Base-by-base conservation (phyloP, 2,888 invertebrate genomes). In the Lottia scabra region DNA sequence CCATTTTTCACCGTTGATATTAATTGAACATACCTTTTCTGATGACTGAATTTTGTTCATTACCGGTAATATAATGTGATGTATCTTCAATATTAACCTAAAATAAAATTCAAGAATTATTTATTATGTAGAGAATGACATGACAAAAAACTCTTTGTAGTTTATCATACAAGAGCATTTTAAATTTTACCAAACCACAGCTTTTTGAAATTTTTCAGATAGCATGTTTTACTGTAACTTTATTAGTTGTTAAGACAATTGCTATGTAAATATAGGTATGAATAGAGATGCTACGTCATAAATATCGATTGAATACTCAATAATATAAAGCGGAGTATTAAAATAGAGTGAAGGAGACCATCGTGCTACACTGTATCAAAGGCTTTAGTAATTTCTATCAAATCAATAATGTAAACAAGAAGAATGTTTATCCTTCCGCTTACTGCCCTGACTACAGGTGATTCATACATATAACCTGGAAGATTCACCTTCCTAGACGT, bases 41-140 rank as follows among this genome's bases (percentile, higher is more conserved):
- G 69, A 89, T 88, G 65, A 88, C 88, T 63, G 87, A 85, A 77
- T 84, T 86, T 71, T 87, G 87, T 74, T 88, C 88, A 56, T 56
- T 56, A 10, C 56, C 56, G 12, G 56, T 56, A 6, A 56, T 56
- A 56, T 56, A 56, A 56, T 56, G 56, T 56, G 56, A 56, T 56
- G 56, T 56, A 23, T 56, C 56, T 56, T 56, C 56, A 12, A 56
- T 56, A 56, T 56, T 56, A 23, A 56, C 56, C 56, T 56, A 19
- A 15, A 56, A 56, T 23, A 23, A 56, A 56, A 56, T 38, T 38
- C 38, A 10, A 38, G 10, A 38, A 38, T 38, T 38, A 38, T 38
- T 38, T 6, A 30, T 30, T 30, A 30, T 30, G 30, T 30, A 38
- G 1, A 10, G 8, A 5, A 38, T 8, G 38, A 8, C 1, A 8